Base-by-base conservation (phyloP, 2,888 invertebrate species). In the Xylocampa areola region DNA sequence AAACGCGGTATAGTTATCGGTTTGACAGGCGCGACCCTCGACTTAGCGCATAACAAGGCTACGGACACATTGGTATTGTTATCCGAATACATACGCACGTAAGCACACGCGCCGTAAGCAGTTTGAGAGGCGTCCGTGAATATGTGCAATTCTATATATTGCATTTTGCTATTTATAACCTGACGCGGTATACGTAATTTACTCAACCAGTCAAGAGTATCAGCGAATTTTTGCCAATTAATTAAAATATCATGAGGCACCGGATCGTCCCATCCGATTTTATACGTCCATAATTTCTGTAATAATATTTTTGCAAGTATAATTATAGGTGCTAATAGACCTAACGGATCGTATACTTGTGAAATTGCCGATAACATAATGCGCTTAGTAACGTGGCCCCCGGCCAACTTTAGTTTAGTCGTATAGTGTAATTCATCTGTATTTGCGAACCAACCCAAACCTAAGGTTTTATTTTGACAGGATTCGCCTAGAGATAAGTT, bases 21-120 rank as follows among this genome's bases (percentile, higher is more conserved):
- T 39, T 76, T 77, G 0, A 66, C 13, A 0, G 79, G 76, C 5
- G 79, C 75, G 2, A 80, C 71, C 21, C 69, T 72, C n/a, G 65
- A 44, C 44, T 80, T 82, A 0, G 77, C 65, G 37, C 67, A 67
- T 11, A 80, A 32, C 11, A 81, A 51, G 0, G 55, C 45, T 0
- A 68, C 40, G 2, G 45, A 43, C 3, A 70, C 40, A 17, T 13
- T 5, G 10, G 36, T 21, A 17, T 39, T 10, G 11, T 16, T 30
- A 2, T 47, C 2, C 10, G 23, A 10, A 17, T 27, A 51, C 0
- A 55, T 52, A 32, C 69, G 57, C 11, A 79, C 16, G 44, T 76
- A 79, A 1, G 64, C 63, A n/a, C 67, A 68, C 4, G 69, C 66
- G n/a, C 69, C 71, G 36, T 68, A 73, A 5, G 72, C 77, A 6